Evolutionary conservation across 2,797 vertebrate genomes (phyloP).

Genomic region (Acipenser oxyrinchus): DNA sequence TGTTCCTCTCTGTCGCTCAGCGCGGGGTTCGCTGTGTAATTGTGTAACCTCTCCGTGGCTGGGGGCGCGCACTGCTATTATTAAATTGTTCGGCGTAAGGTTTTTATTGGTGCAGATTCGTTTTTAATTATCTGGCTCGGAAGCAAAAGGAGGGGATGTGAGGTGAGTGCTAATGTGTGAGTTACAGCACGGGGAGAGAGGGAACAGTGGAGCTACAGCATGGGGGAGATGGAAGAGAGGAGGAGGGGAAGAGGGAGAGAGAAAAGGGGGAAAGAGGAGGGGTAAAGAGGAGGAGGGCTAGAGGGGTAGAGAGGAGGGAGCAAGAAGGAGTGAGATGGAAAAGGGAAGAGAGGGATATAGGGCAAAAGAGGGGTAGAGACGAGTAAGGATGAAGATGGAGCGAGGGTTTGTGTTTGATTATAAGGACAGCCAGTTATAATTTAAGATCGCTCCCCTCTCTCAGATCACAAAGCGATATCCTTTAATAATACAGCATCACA

Average conservation of each 20-base stretch:
- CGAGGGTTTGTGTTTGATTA: conserved; percentile 1
- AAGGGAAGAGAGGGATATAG: conserved; percentile 8
- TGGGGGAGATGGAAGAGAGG: conserved; percentile 21
- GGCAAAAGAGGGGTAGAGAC: conserved; percentile 20
- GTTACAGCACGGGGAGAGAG: conserved; percentile 1
- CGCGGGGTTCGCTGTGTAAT: too few relatives aligned
- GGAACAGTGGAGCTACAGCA: conserved; percentile 10
- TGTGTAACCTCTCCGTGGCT: too few relatives aligned
- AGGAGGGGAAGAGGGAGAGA: conserved; percentile 26
- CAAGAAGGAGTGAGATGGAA: too few relatives aligned
- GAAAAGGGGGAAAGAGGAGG: conserved; percentile 15
- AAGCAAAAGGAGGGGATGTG: conserved; percentile 14
- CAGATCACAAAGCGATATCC: too few relatives aligned
- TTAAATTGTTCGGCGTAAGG: too few relatives aligned
- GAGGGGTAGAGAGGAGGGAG: too few relatives aligned
- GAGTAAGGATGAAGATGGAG: conserved; percentile 32
- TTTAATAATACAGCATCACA: not conserved
- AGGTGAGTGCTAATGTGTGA: conserved; percentile 11
- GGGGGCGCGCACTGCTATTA: too few relatives aligned
- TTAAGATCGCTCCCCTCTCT: not conserved
- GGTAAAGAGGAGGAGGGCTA: conserved; percentile 4
- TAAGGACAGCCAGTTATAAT: conserved; percentile 4
- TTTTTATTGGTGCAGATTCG: too few relatives aligned
- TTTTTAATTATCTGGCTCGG: not conserved
- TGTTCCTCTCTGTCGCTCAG: too few relatives aligned